Evolutionary conservation across 2,113 vertebrate species (phyloP), one percentile per base, ranked within the genome.

Genomic region (Neolamprologus variostigma): DNA sequence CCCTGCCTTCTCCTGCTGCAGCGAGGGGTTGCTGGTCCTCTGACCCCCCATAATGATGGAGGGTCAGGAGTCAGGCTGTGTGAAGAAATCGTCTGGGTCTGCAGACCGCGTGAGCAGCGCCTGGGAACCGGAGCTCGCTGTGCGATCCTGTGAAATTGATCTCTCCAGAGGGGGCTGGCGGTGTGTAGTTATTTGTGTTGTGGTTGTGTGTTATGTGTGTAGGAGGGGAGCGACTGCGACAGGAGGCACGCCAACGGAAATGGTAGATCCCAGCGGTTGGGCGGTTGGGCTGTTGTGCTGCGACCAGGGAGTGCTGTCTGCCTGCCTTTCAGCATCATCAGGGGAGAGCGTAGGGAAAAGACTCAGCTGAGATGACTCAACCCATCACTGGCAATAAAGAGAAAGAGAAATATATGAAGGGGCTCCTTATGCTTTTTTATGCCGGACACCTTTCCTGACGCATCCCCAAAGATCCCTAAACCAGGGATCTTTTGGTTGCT

Each of bases 101-200:
- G 91, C 89, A 71, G 84, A 90, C 92, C 91, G 89, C 89, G 93
- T 94, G 92, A 93, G 91, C 90, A 93, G 89, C 84, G 91, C 91
- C 95, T 96, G 96, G 94, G 96, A 97, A 96, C 93, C 93, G 89
- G 87, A 89, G 82, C 90, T 89, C 42, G 68, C 92, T 33, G 91
- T 92, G 93, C 95, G 94, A 96, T 95, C 94, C 95, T 85, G 86
- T 95, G 95, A 96, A 96, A 96, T 95, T 86, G 90, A 95, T 94
- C 94, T 93, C 93, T 93, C 86, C 87, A 73, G 91, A 87, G 93
- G 86, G 90, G 92, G 87, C 81, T 78, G 28, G 84, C 50, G 87
- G 89, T 94, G 93, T 96, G 92, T 93, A 86, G 93, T 90, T 92
- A 89, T 92, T 90, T 89, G 91, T 93, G 92, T 80, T 85, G 86